Base-by-base conservation (phyloP, 2,113 vertebrate species). In the Oreochromis aureus region DNA sequence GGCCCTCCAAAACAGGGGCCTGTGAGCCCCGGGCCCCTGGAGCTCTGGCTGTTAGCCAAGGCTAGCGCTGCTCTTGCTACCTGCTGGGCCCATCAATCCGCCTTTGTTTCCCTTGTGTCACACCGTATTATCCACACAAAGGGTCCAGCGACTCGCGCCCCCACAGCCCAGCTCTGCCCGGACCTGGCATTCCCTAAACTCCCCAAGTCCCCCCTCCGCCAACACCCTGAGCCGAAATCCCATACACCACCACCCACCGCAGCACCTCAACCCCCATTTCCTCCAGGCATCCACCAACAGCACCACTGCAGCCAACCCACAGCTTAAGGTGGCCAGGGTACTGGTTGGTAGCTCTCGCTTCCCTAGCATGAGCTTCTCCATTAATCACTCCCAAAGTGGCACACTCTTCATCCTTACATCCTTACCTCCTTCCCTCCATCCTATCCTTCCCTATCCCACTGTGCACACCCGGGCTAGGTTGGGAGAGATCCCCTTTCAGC, bases 31-130 rank as follows among this genome's bases (percentile, higher is more conserved):
- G 91, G 94, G 94, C 93, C 95, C 95, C 94, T 88, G 95, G 94
- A 96, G 93, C 93, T 83, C 93, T 96, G 95, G 95, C 95, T 93
- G 89, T 88, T 94, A 90, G 95, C 96, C 96, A 95, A 95, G 94
- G 91, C 94, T 94, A 94, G 94, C 85, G 96, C 97, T 82, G 97
- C 96, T 97, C 96, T 96, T 95, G 97, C 97, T 98, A 98, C 98
- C 98, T 99, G 98, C 98, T 99, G 98, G 96, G 98, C 97, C 97
- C 95, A 98, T 99, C 98, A 98, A 99, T 99, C 97, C 97, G 96
- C 97, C 97, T 98, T 99, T 99, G 98, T 99, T 97, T 97, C 97
- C 96, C 94, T 96, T 90, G 97, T 98, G 98, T 99, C 98, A 99
- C 98, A 98, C 97, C 97, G 96, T 97, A 98, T 99, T 99, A 99